Evolutionary conservation across 37 sponge, comb jelly and placozoan genomes (phyloP).

Genomic region (Amphimedon queenslandica): DNA sequence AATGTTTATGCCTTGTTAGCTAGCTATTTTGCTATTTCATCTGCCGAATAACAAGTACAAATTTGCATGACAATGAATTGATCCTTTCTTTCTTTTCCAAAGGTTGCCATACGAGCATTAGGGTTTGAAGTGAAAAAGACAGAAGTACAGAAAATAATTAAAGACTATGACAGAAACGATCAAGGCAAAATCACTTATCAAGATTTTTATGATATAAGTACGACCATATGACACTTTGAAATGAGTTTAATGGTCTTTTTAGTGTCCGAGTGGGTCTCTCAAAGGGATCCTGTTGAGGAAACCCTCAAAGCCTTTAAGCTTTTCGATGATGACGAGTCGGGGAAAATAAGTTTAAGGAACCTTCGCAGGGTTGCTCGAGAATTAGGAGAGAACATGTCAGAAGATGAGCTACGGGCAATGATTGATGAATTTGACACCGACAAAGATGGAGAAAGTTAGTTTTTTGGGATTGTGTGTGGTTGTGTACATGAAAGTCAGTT

Average conservation of each 20-base stretch:
- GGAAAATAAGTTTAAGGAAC: slow-evolving; percentile 93
- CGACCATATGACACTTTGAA: slow-evolving; percentile 20
- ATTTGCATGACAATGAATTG: no score
- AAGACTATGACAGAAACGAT: slow-evolving; percentile 91
- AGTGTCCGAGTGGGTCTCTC: slow-evolving; percentile 94
- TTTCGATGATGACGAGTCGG: slow-evolving; percentile 96
- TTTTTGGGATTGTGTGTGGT: neutral
- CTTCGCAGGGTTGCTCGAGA: slow-evolving; percentile 93
- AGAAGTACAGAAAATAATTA: slow-evolving; percentile 87
- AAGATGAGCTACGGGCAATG: slow-evolving; percentile 98
- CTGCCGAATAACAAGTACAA: no score
- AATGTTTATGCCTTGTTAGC: no score
- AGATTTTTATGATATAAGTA: slow-evolving; percentile 92
- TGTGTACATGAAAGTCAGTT: slow-evolving; percentile 17
- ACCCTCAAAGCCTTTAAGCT: slow-evolving; percentile 89
- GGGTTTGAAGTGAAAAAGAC: slow-evolving; percentile 97
- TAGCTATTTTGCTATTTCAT: no score
- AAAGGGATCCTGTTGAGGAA: slow-evolving; percentile 93
- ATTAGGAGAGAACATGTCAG: slow-evolving; percentile 95
- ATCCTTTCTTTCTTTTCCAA: no score
- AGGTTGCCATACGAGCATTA: slow-evolving; percentile 94
- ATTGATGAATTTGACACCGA: slow-evolving; percentile 99
- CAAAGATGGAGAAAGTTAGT: slow-evolving; percentile 96
- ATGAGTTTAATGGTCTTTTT: neutral
- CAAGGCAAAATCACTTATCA: slow-evolving; percentile 78